phyloP scores from a whole-genome alignment of 2,797 vertebrate species.

The Crocodylus rhombifer region DNA sequence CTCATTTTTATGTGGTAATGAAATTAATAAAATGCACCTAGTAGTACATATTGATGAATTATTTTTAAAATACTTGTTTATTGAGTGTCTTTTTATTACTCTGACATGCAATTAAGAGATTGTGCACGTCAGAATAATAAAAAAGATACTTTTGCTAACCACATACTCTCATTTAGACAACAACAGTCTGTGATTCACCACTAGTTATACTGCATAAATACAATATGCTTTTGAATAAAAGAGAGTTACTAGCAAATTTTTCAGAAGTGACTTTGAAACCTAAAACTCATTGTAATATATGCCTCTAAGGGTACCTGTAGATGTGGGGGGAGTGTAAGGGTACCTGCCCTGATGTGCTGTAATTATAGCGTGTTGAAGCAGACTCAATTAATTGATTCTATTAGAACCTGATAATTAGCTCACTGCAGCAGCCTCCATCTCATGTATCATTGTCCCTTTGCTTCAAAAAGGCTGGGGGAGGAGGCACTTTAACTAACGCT shows the following conservation, averaged over 20 bases:
- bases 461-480: too few relatives aligned
- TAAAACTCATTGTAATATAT: not conserved
- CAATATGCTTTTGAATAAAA: conserved; percentile 2
- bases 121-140: too few relatives aligned
- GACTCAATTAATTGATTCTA: too few relatives aligned
- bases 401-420: too few relatives aligned
- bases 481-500: too few relatives aligned
- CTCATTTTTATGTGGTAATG: not conserved
- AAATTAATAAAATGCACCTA: not conserved
- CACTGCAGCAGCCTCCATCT: too few relatives aligned
- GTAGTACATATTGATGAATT: not conserved
- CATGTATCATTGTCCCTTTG: too few relatives aligned
- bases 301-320: not conserved
- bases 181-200: conserved; percentile 17
- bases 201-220: not conserved
- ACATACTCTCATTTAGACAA: not conserved
- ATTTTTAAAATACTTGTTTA: not conserved
- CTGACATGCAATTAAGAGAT: not conserved
- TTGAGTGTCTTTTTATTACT: not conserved
- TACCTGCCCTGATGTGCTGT: too few relatives aligned
- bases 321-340: too few relatives aligned
- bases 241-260: not conserved
- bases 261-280: not conserved
- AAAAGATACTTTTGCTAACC: too few relatives aligned
- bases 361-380: too few relatives aligned